Percentiles rank a stretch among this genome's conserved stretches.
phyloP scores from a whole-genome alignment of 2,113 vertebrate genomes.

The Manacus vitellinus region DNA sequence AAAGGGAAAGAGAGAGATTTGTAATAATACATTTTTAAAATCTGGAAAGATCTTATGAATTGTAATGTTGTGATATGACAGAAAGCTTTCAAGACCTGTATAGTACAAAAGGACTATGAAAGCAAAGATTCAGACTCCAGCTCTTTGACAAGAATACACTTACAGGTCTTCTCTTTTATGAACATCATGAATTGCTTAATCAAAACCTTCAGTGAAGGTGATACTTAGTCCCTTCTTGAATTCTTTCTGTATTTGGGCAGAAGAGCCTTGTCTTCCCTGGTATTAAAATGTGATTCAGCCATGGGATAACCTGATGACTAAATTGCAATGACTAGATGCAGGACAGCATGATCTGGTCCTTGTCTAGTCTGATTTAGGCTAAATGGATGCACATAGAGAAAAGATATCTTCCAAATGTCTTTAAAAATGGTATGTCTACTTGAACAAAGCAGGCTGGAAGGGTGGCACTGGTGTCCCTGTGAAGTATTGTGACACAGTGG shows the following conservation, averaged over 20 bases:
- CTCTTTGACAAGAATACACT: neutral
- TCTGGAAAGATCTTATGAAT: neutral
- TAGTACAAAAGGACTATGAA: neutral
- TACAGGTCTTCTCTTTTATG: neutral
- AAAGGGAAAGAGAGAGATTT: neutral
- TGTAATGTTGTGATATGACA: neutral
- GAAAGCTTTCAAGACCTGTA: neutral
- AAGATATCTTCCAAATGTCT: neutral
- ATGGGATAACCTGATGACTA: neutral
- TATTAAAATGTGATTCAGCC: neutral
- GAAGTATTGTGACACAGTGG: neutral
- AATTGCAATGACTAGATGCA: neutral
- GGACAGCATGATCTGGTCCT: neutral
- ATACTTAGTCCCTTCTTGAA: neutral
- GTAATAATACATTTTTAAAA: constrained; percentile 10
- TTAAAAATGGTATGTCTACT: neutral
- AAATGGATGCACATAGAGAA: neutral
- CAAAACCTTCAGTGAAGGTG: neutral
- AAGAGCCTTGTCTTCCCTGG: neutral
- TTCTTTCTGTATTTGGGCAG: neutral
- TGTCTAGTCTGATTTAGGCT: neutral
- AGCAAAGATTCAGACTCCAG: neutral
- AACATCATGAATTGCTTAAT: neutral
- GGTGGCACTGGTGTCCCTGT: neutral
- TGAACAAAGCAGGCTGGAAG: neutral